Conservation (phyloP, 2,113 vertebrate genomes). For the Mesembrinibis cayennensis region DNA sequence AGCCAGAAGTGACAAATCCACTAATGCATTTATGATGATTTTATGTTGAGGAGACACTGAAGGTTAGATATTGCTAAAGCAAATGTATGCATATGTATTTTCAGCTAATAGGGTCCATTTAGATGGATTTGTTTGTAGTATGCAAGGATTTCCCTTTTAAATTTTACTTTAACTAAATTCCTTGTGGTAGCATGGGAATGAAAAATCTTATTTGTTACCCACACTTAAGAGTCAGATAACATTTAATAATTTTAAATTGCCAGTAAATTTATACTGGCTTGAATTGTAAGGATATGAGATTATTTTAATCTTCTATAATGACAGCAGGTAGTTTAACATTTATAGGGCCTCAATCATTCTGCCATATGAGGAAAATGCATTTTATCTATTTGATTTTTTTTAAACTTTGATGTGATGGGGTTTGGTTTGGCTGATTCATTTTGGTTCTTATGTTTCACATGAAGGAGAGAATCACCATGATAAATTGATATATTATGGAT, state of each 20-base stretch:
- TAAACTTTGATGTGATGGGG: background rate
- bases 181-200: background rate
- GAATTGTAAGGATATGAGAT: background rate
- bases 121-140: background rate
- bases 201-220: background rate
- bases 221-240: background rate
- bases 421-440: conserved; percentile 70
- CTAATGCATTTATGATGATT: background rate
- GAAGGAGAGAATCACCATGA: conserved; percentile 57
- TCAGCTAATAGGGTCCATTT: background rate
- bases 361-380: background rate
- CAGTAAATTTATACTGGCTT: conserved; percentile 4
- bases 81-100: background rate
- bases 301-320: conserved; percentile 8
- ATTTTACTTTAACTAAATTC: conserved; percentile 3
- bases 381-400: conserved; percentile 29
- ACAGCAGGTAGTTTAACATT: background rate
- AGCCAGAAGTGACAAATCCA: background rate
- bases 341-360: conserved; percentile 9
- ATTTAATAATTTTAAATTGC: conserved; percentile 37
- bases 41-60: background rate
- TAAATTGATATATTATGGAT: conserved; percentile 72
- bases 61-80: background rate
- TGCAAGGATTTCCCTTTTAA: background rate
- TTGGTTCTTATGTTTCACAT: conserved; percentile 46